phyloP scores from a whole-genome alignment of 2,113 vertebrate genomes.

The Phoenicopterus ruber region DNA sequence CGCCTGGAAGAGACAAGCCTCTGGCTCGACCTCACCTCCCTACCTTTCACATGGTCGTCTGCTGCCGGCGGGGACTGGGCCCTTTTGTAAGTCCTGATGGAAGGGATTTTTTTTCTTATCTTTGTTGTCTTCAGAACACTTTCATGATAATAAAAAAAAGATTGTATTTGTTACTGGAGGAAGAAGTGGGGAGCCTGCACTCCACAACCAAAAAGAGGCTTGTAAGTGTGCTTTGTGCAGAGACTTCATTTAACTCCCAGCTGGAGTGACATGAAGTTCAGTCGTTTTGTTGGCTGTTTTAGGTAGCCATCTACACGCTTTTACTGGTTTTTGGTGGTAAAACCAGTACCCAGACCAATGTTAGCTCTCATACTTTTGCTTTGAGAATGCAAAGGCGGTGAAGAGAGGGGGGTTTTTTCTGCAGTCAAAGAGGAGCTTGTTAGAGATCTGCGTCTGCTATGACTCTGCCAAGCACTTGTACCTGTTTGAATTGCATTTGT shows the following conservation, averaged over 20 bases:
- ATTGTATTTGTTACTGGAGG: background rate
- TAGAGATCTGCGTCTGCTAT: background rate
- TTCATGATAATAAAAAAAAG: background rate
- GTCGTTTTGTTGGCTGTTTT: background rate
- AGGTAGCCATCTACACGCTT: background rate
- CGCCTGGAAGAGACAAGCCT: too few species aligned
- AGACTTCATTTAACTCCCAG: background rate
- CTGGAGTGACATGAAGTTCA: background rate
- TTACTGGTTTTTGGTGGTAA: background rate
- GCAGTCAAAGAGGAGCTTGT: background rate
- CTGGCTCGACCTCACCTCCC: background rate
- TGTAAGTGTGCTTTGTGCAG: background rate
- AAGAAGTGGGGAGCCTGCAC: background rate
- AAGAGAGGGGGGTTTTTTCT: background rate
- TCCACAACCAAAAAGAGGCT: background rate
- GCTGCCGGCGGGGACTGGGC: background rate
- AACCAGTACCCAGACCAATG: background rate
- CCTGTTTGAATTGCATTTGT: background rate
- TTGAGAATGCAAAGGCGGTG: background rate
- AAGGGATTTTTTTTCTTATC: background rate
- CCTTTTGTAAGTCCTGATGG: background rate
- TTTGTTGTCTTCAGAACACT: background rate
- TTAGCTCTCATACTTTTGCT: background rate
- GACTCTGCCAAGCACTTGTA: background rate
- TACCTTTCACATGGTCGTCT: background rate